Conservation (phyloP, 2,888 invertebrate genomes). For the Mythimna albipuncta region DNA sequence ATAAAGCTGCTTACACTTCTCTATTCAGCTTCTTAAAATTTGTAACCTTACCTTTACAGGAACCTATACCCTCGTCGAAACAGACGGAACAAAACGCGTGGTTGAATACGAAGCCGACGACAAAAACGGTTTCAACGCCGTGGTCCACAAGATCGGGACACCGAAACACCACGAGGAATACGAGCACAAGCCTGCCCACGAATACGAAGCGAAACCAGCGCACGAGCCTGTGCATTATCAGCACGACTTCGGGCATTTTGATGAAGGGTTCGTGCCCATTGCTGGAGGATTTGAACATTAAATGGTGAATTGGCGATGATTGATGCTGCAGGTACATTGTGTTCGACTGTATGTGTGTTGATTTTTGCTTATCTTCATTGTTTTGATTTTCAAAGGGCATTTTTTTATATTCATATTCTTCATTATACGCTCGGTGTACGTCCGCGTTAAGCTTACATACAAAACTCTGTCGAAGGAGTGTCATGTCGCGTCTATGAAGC, state of each 20-base stretch:
- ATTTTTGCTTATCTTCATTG: neutral
- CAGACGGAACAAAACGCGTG: constrained; percentile 90
- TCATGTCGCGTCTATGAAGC: no score
- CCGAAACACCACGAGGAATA: constrained; percentile 79
- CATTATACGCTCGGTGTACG: no score
- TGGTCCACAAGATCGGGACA: constrained; percentile 90
- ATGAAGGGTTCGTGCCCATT: constrained; percentile 81
- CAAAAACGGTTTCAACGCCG: constrained; percentile 91
- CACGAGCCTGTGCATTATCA: constrained; percentile 73
- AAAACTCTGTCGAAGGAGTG: no score
- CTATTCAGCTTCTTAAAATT: no score
- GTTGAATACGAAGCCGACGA: constrained; percentile 91
- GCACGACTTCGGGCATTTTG: constrained; percentile 76
- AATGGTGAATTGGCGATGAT: constrained; percentile 4
- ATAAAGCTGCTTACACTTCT: no score
- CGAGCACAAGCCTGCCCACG: constrained; percentile 58
- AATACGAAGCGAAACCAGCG: constrained; percentile 66
- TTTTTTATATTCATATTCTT: neutral
- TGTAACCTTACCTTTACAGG: constrained; percentile 74
- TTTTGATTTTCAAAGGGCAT: neutral
- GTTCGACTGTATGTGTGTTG: constrained; percentile 17
- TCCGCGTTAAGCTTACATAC: no score
- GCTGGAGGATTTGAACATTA: constrained; percentile 78
- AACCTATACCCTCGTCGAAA: constrained; percentile 90
- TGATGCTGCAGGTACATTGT: constrained; percentile 16